Evolutionary conservation across 2,888 invertebrate species (phyloP).

Genomic region (Vesta saturnalis): DNA sequence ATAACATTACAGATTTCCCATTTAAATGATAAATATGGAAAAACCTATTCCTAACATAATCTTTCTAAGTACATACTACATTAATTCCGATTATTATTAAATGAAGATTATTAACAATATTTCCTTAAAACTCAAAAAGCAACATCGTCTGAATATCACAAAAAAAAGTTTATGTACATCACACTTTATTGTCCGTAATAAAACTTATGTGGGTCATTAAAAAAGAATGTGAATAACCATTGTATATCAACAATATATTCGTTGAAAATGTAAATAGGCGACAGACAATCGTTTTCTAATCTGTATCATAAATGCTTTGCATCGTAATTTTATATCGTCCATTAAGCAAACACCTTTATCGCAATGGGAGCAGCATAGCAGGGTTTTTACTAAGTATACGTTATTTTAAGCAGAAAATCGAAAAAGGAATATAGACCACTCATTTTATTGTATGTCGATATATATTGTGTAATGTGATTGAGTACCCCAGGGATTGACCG

Average conservation of each 20-base stretch:
- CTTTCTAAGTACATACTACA: too few species aligned
- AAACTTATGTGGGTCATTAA: not conserved
- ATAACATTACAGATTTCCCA: too few species aligned
- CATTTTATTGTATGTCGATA: conserved; percentile 35
- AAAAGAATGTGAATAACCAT: too few species aligned
- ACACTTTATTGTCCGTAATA: not conserved
- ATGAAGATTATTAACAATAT: too few species aligned
- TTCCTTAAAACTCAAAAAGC: too few species aligned
- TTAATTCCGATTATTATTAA: too few species aligned
- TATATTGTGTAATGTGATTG: conserved; percentile 44
- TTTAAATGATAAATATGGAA: too few species aligned
- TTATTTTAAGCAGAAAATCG: conserved; percentile 25
- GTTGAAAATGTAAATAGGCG: conserved; percentile 18
- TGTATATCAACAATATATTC: not conserved
- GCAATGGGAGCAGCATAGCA: conserved; percentile 20
- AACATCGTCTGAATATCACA: too few species aligned
- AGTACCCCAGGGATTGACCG: conserved; percentile 35
- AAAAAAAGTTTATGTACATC: not conserved
- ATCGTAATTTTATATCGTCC: conserved; percentile 28
- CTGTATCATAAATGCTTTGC: conserved; percentile 26
- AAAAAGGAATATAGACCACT: conserved; percentile 29
- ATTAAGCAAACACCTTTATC: conserved; percentile 32
- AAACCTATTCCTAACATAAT: too few species aligned
- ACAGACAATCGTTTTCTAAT: conserved; percentile 29
- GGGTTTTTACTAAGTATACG: not conserved